phyloP scores from a whole-genome alignment of 2,888 invertebrate species.

The Cosmopolites sordidus region DNA sequence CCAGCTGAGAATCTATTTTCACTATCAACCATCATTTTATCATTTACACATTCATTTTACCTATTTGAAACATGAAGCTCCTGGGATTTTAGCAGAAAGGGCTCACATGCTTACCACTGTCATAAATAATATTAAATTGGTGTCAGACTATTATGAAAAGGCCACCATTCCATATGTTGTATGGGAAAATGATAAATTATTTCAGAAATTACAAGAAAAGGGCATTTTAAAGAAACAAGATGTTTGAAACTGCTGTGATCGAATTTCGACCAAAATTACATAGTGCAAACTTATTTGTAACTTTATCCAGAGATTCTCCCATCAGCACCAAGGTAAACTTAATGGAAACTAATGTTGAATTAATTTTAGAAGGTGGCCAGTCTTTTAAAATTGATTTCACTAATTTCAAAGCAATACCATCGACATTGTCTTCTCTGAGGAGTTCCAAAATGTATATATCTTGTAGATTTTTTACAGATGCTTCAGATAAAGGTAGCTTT shows the following conservation, averaged over 20 bases:
- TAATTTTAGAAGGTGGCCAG: constrained; percentile 32
- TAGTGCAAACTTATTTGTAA: constrained; percentile 58
- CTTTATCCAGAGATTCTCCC: constrained; percentile 35
- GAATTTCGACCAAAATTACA: constrained; percentile 58
- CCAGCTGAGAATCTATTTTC: constrained; percentile 79
- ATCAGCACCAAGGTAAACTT: constrained; percentile 35
- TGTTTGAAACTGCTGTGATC: constrained; percentile 52
- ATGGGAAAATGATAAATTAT: constrained; percentile 70
- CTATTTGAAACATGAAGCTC: constrained; percentile 71
- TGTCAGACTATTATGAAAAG: constrained; percentile 78
- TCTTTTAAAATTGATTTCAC: constrained; percentile 29
- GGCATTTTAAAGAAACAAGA: constrained; percentile 49
- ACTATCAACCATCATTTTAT: constrained; percentile 96
- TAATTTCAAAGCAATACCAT: constrained; percentile 26
- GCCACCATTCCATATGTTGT: constrained; percentile 77
- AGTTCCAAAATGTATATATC: constrained; percentile 36
- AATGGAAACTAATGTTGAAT: constrained; percentile 27
- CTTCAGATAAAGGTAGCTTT: constrained; percentile 35
- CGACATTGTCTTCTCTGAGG: constrained; percentile 41
- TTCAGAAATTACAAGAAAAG: constrained; percentile 59
- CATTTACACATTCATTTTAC: constrained; percentile 95
- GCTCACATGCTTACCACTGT: constrained; percentile 85
- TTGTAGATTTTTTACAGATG: constrained; percentile 43
- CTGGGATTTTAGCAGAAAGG: constrained; percentile 78
- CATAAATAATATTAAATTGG: constrained; percentile 83